Evolutionary conservation across 2,113 vertebrate species (phyloP).

Genomic region (Oryzias celebensis): DNA sequence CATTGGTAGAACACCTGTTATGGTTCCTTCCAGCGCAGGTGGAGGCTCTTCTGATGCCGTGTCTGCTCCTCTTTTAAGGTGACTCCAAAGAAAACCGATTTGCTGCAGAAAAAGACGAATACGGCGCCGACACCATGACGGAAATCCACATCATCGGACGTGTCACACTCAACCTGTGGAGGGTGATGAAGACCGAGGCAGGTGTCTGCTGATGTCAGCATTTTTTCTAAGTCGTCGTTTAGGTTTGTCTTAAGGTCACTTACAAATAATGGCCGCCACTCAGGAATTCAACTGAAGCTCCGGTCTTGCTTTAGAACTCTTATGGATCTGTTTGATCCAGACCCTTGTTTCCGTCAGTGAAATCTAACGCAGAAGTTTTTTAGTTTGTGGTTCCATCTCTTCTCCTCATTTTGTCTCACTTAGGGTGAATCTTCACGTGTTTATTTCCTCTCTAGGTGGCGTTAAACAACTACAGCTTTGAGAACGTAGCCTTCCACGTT

Average conservation of each 20-base stretch:
- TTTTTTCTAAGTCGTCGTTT: too few relatives aligned
- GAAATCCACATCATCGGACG: constrained; percentile 94
- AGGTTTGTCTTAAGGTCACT: too few relatives aligned
- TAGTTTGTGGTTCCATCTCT: too few relatives aligned
- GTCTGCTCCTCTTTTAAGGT: constrained; percentile 73
- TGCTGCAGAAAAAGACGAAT: constrained; percentile 88
- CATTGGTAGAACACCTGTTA: not conserved
- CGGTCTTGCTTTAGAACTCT: too few relatives aligned
- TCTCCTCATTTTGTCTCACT: too few relatives aligned
- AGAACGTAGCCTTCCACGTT: constrained; percentile 96
- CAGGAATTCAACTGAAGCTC: too few relatives aligned
- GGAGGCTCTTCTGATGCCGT: not conserved
- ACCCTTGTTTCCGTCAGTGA: too few relatives aligned
- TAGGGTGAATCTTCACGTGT: too few relatives aligned
- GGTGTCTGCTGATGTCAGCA: constrained; percentile 19
- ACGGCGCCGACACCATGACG: constrained; percentile 91
- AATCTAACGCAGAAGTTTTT: too few relatives aligned
- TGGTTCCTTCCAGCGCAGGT: too few relatives aligned
- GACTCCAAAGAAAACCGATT: constrained; percentile 91
- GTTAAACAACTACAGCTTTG: constrained; percentile 94
- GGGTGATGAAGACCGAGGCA: constrained; percentile 97
- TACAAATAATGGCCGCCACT: too few relatives aligned
- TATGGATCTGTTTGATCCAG: too few relatives aligned
- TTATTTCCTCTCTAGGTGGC: constrained; percentile 79
- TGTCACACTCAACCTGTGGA: constrained; percentile 92